Percentiles rank a stretch among this genome's conserved stretches.
phyloP scores from a whole-genome alignment of 64 coral and sea anemone species.

The Montipora foliosa region DNA sequence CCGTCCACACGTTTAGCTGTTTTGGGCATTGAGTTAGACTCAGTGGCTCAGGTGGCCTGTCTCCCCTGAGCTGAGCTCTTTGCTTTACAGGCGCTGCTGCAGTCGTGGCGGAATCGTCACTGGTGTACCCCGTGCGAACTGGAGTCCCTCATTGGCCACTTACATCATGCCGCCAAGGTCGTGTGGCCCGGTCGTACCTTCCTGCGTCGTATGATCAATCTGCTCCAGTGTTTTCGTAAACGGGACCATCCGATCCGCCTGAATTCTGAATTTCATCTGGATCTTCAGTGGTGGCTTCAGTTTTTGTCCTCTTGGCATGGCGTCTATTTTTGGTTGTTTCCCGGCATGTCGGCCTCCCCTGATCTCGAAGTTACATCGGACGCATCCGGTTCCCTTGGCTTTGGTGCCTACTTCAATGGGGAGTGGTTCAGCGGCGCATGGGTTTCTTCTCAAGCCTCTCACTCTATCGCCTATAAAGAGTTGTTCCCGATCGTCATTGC shows the following conservation, averaged over 20 bases:
- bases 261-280: constrained; percentile 8
- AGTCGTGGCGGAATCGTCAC: not conserved
- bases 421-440: constrained; percentile 60
- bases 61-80: constrained; percentile 36
- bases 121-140: constrained; percentile 18
- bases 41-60: not conserved
- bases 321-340: constrained; percentile 49
- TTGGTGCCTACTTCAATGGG: constrained; percentile 27
- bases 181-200: constrained; percentile 50
- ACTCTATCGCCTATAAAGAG: constrained; percentile 66
- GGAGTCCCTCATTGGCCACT: constrained; percentile 32
- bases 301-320: constrained; percentile 53
- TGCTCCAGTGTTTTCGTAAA: not conserved
- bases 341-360: constrained; percentile 1
- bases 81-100: constrained; percentile 6
- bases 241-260: constrained; percentile 23
- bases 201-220: constrained; percentile 34
- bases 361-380: constrained; percentile 46
- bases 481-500: constrained; percentile 61
- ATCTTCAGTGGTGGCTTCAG: constrained; percentile 67
- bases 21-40: constrained; percentile 53
- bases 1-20: constrained; percentile 37
- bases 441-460: constrained; percentile 17
- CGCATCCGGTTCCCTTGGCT: constrained; percentile 38
- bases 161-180: constrained; percentile 34